Percentiles rank a stretch among this genome's conserved stretches.
phyloP scores from a whole-genome alignment of 2,888 invertebrate species.

The Parascotia fuliginaria region DNA sequence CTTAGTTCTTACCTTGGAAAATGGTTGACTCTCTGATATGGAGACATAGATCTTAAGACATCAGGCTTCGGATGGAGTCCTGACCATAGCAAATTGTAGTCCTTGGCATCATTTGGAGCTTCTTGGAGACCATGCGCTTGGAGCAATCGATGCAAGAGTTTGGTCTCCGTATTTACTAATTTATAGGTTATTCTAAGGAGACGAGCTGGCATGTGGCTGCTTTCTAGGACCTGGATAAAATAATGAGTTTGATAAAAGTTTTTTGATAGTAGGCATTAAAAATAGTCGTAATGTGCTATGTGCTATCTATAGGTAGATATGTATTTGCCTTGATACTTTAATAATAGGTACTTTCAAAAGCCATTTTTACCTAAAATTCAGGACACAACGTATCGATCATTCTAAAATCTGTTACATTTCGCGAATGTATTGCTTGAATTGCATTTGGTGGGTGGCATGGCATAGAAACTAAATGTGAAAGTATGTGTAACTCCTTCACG shows the following conservation, averaged over 20 bases:
- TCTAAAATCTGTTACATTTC: neutral
- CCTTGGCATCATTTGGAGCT: slow-evolving; percentile 85
- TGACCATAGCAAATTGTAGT: slow-evolving; percentile 96
- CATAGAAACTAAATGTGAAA: no score
- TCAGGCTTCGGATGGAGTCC: slow-evolving; percentile 97
- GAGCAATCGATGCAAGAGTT: slow-evolving; percentile 90
- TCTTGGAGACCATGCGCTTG: slow-evolving; percentile 92
- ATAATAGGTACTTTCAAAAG: slow-evolving; percentile 4
- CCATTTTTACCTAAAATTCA: slow-evolving; percentile 7
- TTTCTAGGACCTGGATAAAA: slow-evolving; percentile 71
- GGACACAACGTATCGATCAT: slow-evolving; percentile 2
- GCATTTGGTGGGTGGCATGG: no score
- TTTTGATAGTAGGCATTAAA: neutral
- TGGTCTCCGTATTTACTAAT: slow-evolving; percentile 93
- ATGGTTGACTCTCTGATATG: slow-evolving; percentile 98
- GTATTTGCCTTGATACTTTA: neutral
- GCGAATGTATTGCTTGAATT: neutral
- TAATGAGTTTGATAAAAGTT: neutral
- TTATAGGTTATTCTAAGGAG: slow-evolving; percentile 92
- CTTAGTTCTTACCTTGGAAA: slow-evolving; percentile 90
- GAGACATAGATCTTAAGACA: slow-evolving; percentile 90
- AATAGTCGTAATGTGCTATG: no score
- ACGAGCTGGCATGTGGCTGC: slow-evolving; percentile 87
- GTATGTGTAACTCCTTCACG: no score
- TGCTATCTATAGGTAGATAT: no score